Evolutionary conservation across 2,113 vertebrate species (phyloP).

Genomic region (Porphyrio hochstetteri): DNA sequence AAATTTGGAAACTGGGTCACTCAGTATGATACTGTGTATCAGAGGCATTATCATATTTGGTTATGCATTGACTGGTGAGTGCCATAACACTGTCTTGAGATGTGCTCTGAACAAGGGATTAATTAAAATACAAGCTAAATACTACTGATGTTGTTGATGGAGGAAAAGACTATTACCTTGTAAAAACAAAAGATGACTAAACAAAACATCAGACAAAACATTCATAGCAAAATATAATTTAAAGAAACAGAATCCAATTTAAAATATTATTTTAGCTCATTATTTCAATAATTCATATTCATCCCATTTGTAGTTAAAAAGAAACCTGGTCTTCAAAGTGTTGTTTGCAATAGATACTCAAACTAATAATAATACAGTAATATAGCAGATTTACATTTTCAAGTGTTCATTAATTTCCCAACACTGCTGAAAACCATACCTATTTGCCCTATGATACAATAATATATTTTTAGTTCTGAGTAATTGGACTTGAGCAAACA

Average conservation of each 20-base stretch:
- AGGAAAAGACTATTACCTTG: not conserved
- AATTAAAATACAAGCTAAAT: not conserved
- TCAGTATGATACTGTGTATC: not conserved
- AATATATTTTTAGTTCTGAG: not conserved
- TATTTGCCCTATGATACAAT: not conserved
- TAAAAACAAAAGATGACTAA: not conserved
- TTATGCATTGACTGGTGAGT: not conserved
- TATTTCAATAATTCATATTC: not conserved
- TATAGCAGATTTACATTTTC: not conserved
- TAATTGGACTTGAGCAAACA: not conserved
- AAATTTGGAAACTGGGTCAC: not conserved
- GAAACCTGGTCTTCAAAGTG: not conserved
- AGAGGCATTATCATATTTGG: not conserved
- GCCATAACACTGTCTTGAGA: not conserved
- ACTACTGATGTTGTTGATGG: not conserved
- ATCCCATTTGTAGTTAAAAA: not conserved
- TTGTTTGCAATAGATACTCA: not conserved
- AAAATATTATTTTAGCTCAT: not conserved
- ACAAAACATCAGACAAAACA: not conserved
- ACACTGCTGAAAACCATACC: not conserved
- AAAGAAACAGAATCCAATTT: not conserved
- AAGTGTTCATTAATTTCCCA: not conserved
- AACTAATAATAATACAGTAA: not conserved
- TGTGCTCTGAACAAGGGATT: not conserved
- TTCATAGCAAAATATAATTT: not conserved